Conservation (phyloP, 2,797 vertebrate species). For the Lacerta viridis region DNA sequence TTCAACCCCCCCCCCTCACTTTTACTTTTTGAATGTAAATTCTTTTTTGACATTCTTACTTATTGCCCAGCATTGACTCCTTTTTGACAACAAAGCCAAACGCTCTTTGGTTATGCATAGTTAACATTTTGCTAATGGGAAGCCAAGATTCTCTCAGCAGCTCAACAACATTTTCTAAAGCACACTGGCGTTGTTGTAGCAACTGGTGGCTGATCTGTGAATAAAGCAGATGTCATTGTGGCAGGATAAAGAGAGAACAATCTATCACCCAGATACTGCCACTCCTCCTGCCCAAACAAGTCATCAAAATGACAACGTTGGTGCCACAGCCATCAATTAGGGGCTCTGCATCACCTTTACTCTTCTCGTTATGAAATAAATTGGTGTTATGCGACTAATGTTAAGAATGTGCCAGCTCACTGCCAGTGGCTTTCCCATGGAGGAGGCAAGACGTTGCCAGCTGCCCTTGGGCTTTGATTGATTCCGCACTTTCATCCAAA, state of each 20-base stretch:
- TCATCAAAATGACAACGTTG: conserved; percentile 86
- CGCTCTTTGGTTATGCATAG: conserved; percentile 89
- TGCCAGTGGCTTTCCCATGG: not conserved
- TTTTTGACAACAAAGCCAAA: conserved; percentile 85
- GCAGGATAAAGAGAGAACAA: conserved; percentile 77
- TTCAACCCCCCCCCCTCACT: conserved; percentile 65
- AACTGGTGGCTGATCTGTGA: conserved; percentile 88
- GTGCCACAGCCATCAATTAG: conserved; percentile 77
- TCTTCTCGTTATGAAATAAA: conserved; percentile 71
- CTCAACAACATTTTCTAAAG: conserved; percentile 89
- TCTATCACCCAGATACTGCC: conserved; percentile 85
- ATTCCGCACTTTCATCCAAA: conserved; percentile 57
- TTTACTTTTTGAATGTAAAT: conserved; percentile 86
- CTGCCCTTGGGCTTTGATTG: conserved; percentile 70
- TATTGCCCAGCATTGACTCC: conserved; percentile 77
- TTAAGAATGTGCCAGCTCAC: conserved; percentile 54
- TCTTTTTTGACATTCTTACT: conserved; percentile 87
- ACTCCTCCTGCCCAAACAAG: conserved; percentile 87
- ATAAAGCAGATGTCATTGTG: conserved; percentile 92
- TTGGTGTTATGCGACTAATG: conserved; percentile 26
- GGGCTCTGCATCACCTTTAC: conserved; percentile 60
- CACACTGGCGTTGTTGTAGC: conserved; percentile 87
- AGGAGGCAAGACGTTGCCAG: conserved; percentile 68
- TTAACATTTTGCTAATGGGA: conserved; percentile 87
- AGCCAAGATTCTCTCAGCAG: conserved; percentile 86